phyloP scores from a whole-genome alignment of 2,888 invertebrate species.

The Lypha dubia region DNA sequence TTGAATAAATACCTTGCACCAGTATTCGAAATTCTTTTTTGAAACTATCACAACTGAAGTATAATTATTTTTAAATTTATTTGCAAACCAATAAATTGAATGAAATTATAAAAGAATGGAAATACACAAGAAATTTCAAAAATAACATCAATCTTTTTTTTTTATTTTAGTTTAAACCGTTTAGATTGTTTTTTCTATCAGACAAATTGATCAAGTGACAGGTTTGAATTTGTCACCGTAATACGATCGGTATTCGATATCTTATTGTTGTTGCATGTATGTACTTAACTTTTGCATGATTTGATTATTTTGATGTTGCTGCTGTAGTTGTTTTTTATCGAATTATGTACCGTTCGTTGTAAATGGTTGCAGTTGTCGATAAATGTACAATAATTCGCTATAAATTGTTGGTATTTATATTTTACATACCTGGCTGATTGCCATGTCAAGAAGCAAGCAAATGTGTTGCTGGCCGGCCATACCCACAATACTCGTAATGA shows the following conservation, averaged over 20 bases:
- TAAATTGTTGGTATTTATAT: slow-evolving; percentile 52
- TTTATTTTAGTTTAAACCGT: slow-evolving; percentile 6
- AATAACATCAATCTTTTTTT: slow-evolving; percentile 57
- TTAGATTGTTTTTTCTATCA: slow-evolving; percentile 43
- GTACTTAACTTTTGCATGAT: slow-evolving; percentile 31
- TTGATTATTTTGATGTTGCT: slow-evolving; percentile 22
- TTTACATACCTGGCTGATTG: slow-evolving; percentile 64
- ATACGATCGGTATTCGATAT: slow-evolving; percentile 41
- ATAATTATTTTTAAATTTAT: too few species aligned
- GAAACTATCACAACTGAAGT: too few species aligned
- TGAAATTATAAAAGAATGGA: not conserved
- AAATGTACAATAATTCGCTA: slow-evolving; percentile 53
- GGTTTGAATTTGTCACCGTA: slow-evolving; percentile 60
- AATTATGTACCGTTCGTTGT: slow-evolving; percentile 71
- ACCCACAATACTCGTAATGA: slow-evolving; percentile 31
- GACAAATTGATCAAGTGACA: slow-evolving; percentile 60
- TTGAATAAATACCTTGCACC: too few species aligned
- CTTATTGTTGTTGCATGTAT: too few species aligned
- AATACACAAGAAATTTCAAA: not conserved
- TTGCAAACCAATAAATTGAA: too few species aligned
- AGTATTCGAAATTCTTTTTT: too few species aligned
- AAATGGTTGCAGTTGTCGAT: slow-evolving; percentile 49
- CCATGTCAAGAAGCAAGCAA: slow-evolving; percentile 28
- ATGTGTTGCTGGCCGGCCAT: slow-evolving; percentile 7
- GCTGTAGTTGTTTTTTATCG: slow-evolving; percentile 32